Conservation (phyloP, 2,888 invertebrate species). For the Drosophila differens region DNA sequence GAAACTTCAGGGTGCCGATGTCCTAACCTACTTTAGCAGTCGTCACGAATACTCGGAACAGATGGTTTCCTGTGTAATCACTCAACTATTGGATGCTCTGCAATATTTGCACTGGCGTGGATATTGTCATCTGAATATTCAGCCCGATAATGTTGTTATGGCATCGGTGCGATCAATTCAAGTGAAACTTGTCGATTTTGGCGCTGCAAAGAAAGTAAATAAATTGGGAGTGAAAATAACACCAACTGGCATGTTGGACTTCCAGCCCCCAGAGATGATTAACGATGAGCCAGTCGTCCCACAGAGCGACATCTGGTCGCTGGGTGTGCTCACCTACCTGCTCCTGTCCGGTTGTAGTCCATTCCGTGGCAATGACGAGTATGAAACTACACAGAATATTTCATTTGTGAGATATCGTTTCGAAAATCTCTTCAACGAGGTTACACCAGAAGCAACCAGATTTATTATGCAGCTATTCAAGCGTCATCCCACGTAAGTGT, state of each 20-base stretch:
- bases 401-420: slow-evolving; percentile 96
- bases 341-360: slow-evolving; percentile 97
- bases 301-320: slow-evolving; percentile 97
- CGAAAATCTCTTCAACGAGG: slow-evolving; percentile 96
- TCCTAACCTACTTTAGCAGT: slow-evolving; percentile 94
- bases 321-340: slow-evolving; percentile 96
- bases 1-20: slow-evolving; percentile 95
- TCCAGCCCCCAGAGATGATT: slow-evolving; percentile 93
- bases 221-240: slow-evolving; percentile 90
- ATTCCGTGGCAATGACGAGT: slow-evolving; percentile 92
- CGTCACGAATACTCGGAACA: slow-evolving; percentile 97
- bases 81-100: slow-evolving; percentile 94
- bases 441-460: slow-evolving; percentile 95
- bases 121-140: slow-evolving; percentile 94
- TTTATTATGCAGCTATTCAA: slow-evolving; percentile 98
- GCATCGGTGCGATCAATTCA: slow-evolving; percentile 92
- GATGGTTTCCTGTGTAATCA: slow-evolving; percentile 93
- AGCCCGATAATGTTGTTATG: slow-evolving; percentile 98
- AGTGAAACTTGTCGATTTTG: slow-evolving; percentile 97
- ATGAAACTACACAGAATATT: slow-evolving; percentile 96
- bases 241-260: slow-evolving; percentile 91
- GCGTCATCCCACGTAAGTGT: slow-evolving; percentile 93
- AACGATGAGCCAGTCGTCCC: slow-evolving; percentile 94
- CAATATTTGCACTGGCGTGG: slow-evolving; percentile 98
- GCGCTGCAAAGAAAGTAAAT: slow-evolving; percentile 92